Percentiles rank a stretch among this genome's conserved stretches.
phyloP scores from a whole-genome alignment of 2,888 invertebrate genomes.

The Frankliniella fusca region DNA sequence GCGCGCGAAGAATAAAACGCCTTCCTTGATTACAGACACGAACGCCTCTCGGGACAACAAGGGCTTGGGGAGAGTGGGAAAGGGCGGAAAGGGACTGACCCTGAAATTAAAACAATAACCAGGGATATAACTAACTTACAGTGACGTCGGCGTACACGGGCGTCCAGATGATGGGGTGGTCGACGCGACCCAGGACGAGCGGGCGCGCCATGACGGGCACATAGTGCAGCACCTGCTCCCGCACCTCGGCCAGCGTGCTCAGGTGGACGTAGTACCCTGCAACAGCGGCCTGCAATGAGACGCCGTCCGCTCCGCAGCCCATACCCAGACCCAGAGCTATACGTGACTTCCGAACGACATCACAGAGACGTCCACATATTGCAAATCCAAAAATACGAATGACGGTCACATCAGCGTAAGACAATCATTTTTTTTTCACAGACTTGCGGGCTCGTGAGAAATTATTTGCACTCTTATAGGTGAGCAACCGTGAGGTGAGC shows the following conservation, averaged over 20 bases:
- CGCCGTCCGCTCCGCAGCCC: no score
- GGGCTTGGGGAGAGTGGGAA: neutral
- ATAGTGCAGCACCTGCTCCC: constrained; percentile 94
- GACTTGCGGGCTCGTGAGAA: no score
- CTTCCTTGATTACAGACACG: neutral
- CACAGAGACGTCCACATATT: no score
- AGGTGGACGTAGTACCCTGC: constrained; percentile 91
- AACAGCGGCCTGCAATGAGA: constrained; percentile 28
- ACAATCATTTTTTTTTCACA: no score
- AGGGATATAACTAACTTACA: constrained; percentile 52
- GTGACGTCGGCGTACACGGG: constrained; percentile 92
- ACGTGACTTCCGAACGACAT: no score
- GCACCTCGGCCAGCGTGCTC: constrained; percentile 93
- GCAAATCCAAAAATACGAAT: no score
- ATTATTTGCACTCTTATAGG: no score
- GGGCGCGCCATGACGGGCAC: constrained; percentile 96
- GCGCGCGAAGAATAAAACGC: neutral
- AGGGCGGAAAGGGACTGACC: neutral
- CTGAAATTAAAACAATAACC: no score
- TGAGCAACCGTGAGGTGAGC: no score
- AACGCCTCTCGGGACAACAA: neutral
- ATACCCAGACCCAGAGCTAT: no score
- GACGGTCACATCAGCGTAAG: no score
- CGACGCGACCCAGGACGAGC: constrained; percentile 76
- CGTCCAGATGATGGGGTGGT: constrained; percentile 94